Evolutionary conservation across 2,797 vertebrate genomes (phyloP), one percentile per base, ranked within the genome.

Genomic region (Enteromius thamalakanensis): DNA sequence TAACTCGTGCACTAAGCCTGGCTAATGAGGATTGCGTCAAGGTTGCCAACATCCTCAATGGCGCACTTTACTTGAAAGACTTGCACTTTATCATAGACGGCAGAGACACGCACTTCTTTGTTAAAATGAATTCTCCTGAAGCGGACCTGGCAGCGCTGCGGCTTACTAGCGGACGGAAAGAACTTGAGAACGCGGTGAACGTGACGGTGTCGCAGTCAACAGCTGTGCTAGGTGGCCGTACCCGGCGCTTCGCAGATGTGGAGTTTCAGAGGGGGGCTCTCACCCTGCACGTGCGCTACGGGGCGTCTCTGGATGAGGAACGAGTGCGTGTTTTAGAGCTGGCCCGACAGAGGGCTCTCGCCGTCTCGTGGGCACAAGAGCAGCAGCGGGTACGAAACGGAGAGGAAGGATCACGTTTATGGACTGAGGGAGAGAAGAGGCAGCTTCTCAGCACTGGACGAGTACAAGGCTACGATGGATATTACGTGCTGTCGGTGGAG

Each of bases 401-500:
- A 40, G 98, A 99, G 88, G 97, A 98, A 88, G 98, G 97, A 0
- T 95, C 96, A 77, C 95, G 98, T 23, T 94, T 97, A 67, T 99
- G 98, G 98, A 99, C 97, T 75, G 98, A 99, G 92, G 97, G 97
- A 49, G 98, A 99, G 91, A 99, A 99, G 92, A 95, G 97, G 93
- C 98, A 99, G 93, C 94, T 99, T 83, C 94, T 99, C 85, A 98
- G 97, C 84, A 95, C 96, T 0, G 98, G 97, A 65, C 97, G 97
- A 85, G 98, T 99, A 85, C 93, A 97, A 92, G 98, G 98, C 81
- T 99, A 97, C 0, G 98, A 99, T 82, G 98, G 98, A 85, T 99
- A 99, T 95, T 99, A 99, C 86, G 96, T 99, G 94, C 97, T 99
- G 90, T 98, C 98, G 29, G 97, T 98, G 84, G 98, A 99, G 95